Base-by-base conservation (phyloP, 2,888 invertebrate species). In the Rhimphoctona megacephalus region DNA sequence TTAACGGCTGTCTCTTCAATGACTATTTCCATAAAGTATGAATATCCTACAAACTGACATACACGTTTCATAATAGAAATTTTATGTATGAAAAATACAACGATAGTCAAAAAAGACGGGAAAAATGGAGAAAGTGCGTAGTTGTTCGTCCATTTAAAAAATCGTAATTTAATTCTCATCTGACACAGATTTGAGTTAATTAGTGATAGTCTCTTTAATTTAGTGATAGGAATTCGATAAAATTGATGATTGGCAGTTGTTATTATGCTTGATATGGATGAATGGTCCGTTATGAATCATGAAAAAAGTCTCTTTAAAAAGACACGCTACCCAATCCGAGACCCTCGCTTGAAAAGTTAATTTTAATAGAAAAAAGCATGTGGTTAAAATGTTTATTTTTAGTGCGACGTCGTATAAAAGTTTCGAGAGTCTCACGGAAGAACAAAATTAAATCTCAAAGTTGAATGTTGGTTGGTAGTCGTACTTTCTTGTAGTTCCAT, bases 1-100 rank as follows among this genome's bases (percentile, higher is more conserved):
- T 85, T 77, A 81, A 85, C 77, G 78, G 72, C 81, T 85, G 81
- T 80, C 85, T 81, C 67, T 81, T 66, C 72, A 72, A 67, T 57
- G 72, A 85, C 43, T 43, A 43, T 43, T 85, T 52, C 66, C 77
- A 73, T 83, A 78, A 79, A 79, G 79, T 79, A 77, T 77, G 82
- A 46, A 77, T 61, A 76, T 43, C n/a, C 39, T 30, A 1, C 14
- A n/a, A 66, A 33, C 25, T 30, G n/a, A 61, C 11, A 33, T 39
- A 22, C 39, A 25, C 67, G 52, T 17, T 66, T 19, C 17, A 46
- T 33, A 73, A 49, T 57, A 43, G 72, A 79, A 36, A 74, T 49
- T 25, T 17, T 30, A 43, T 52, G 22, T 4, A 66, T 36, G 8
- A 57, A 61, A 64, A n/a, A 69, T 49, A 64, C n/a, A 64, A 30